Conservation (phyloP, 2,797 vertebrate species). For the Onychomys leucogaster region DNA sequence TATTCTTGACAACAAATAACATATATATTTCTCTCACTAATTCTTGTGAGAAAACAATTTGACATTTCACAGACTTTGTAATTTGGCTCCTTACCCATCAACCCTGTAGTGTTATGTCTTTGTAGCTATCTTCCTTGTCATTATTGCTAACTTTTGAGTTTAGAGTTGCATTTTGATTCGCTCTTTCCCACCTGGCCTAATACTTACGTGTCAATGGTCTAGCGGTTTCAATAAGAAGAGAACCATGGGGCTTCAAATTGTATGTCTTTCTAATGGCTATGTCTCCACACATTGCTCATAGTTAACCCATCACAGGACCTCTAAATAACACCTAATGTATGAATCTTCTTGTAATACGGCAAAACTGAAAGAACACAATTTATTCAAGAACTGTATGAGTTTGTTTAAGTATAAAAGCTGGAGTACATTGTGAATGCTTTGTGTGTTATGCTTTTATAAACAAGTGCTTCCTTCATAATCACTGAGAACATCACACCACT, state of each 20-base stretch:
- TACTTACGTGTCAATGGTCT: neutral
- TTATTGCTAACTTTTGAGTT: neutral
- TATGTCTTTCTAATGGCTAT: neutral
- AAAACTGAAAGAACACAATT: neutral
- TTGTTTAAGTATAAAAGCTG: neutral
- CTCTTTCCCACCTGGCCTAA: fast-evolving
- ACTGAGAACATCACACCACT: neutral
- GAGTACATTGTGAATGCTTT: neutral
- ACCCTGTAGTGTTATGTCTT: neutral
- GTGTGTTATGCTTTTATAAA: neutral
- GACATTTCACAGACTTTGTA: neutral
- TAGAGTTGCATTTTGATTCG: neutral
- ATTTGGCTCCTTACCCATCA: neutral
- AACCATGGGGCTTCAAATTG: neutral
- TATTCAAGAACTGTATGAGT: neutral
- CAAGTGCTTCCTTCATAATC: neutral
- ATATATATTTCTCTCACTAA: neutral
- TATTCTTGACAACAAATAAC: neutral
- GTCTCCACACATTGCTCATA: neutral
- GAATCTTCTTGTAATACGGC: neutral
- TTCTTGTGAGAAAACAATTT: neutral
- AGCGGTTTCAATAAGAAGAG: neutral
- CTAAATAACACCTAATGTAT: neutral
- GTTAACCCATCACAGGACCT: neutral
- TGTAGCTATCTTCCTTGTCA: neutral